Percentiles rank a stretch among this genome's conserved stretches.
These are phyloP conservation scores for Burhinus oedicnemus DNA, from an alignment of 2,113 vertebrate species.

Conservation along the genomic window DNA sequence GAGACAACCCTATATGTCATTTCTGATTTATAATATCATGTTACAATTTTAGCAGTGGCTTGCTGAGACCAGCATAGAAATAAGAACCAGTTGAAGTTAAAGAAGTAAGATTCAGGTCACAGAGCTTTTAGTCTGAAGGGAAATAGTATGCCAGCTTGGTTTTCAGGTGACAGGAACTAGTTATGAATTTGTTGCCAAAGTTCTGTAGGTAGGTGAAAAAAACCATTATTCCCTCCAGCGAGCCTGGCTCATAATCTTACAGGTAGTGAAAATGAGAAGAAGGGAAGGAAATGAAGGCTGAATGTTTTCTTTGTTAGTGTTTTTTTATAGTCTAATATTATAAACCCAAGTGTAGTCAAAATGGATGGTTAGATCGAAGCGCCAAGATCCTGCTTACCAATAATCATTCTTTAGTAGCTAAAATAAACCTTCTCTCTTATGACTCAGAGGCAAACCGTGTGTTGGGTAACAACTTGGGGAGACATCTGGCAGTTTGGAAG, in stretches of 20 bases:
- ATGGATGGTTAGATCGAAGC: not conserved
- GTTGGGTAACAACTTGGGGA: not conserved
- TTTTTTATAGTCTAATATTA: not conserved
- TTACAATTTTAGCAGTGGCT: not conserved
- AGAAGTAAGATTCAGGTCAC: not conserved
- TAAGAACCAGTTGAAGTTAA: not conserved
- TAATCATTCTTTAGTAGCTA: not conserved
- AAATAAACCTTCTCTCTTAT: constrained; percentile 8
- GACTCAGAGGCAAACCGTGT: not conserved
- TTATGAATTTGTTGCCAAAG: not conserved
- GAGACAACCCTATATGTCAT: not conserved
- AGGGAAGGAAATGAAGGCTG: not conserved
- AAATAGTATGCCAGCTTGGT: not conserved
- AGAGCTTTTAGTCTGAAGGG: not conserved
- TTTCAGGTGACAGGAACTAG: not conserved
- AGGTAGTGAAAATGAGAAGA: not conserved
- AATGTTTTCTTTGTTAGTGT: not conserved
- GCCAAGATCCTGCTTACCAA: not conserved
- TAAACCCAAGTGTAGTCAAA: not conserved
- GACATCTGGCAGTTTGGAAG: constrained; percentile 4
- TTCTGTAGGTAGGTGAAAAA: not conserved
- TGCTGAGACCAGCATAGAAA: not conserved
- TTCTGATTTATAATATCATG: not conserved
- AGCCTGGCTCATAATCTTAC: not conserved
- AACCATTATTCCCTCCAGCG: not conserved